phyloP scores from a whole-genome alignment of 2,113 vertebrate species.

The Neopipo cinnamomea region DNA sequence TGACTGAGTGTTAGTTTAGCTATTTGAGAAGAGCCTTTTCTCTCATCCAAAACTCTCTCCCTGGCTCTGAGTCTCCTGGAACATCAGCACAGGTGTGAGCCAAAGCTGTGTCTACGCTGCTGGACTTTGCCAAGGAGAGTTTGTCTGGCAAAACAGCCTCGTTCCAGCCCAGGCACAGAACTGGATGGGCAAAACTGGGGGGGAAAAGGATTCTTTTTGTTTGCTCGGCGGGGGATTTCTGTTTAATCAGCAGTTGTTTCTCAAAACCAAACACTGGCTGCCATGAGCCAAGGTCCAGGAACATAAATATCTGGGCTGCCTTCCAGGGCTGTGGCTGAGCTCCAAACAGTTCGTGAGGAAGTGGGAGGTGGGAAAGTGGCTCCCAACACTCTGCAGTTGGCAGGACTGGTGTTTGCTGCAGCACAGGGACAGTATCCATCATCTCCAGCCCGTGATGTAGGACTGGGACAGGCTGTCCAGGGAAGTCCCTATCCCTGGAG shows the following conservation, averaged over 20 bases:
- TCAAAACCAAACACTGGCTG: constrained; percentile 46
- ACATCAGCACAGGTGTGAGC: neutral
- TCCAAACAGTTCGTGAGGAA: neutral
- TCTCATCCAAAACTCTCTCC: neutral
- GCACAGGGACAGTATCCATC: neutral
- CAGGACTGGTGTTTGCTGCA: neutral
- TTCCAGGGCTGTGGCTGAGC: constrained; percentile 25
- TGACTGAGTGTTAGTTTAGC: neutral
- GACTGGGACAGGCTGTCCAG: neutral
- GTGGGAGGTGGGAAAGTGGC: constrained; percentile 20
- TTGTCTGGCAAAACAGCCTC: neutral
- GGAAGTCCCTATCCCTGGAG: neutral
- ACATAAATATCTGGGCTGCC: constrained; percentile 29
- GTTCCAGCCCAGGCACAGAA: neutral
- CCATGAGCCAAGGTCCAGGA: constrained; percentile 42
- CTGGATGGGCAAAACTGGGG: neutral
- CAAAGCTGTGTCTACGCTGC: neutral
- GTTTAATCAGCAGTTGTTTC: constrained; percentile 61
- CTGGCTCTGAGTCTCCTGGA: neutral
- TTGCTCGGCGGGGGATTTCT: constrained; percentile 37
- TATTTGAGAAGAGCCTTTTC: neutral
- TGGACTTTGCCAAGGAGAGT: neutral
- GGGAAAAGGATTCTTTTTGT: constrained; percentile 20
- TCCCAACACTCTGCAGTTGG: neutral
- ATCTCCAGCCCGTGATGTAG: neutral